A percentile compares a stretch with the other conserved stretches of the same genome.
Conservation (phyloP, 2,113 vertebrate species). For the Corvus hawaiiensis region DNA sequence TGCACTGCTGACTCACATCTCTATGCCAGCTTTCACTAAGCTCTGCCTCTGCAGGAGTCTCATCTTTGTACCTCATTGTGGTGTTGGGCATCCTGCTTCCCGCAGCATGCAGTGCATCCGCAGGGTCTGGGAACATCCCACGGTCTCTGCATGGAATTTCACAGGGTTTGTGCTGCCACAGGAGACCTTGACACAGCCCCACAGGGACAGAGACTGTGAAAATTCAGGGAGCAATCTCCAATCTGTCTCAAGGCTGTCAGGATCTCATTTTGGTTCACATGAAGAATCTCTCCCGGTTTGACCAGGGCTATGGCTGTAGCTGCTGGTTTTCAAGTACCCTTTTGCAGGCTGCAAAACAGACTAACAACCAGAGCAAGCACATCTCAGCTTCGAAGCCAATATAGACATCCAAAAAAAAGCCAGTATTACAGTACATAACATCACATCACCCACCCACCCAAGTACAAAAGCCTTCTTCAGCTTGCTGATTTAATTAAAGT, state of each 20-base stretch:
- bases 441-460: not conserved
- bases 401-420: not conserved
- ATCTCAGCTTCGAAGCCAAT: not conserved
- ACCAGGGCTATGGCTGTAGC: not conserved
- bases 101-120: not conserved
- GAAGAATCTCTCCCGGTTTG: rapidly evolving
- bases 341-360: not conserved
- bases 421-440: not conserved
- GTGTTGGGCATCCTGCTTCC: not conserved
- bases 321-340: not conserved
- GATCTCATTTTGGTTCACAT: not conserved
- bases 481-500: not conserved
- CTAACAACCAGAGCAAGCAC: not conserved
- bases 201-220: not conserved
- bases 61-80: not conserved
- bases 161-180: not conserved
- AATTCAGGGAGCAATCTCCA: not conserved
- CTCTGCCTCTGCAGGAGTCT: not conserved
- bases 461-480: not conserved
- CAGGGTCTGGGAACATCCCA: not conserved
- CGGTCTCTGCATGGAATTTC: not conserved
- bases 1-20: not conserved
- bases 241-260: not conserved
- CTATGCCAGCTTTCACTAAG: not conserved
- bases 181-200: not conserved